phyloP scores from a whole-genome alignment of 1,140 invertebrate species.

The Asbolus verrucosus region DNA sequence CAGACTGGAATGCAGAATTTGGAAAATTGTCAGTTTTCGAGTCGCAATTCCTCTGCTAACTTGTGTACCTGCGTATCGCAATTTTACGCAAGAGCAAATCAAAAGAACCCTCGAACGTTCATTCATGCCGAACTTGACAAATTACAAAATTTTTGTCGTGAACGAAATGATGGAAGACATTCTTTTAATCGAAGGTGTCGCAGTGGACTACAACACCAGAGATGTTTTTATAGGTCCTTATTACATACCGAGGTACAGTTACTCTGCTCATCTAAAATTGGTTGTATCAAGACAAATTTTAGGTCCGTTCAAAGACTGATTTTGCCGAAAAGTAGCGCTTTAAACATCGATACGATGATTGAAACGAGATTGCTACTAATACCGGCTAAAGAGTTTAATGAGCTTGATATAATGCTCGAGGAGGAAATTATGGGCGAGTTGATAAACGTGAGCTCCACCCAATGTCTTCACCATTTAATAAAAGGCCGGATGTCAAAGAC shows the following conservation, averaged over 20 bases:
- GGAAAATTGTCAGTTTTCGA: slow-evolving; percentile 52
- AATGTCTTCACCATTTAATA: no score
- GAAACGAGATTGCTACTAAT: slow-evolving; percentile 34
- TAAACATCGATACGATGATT: neutral
- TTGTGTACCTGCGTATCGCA: slow-evolving; percentile 47
- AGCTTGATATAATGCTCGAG: slow-evolving; percentile 28
- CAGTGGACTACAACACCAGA: slow-evolving; percentile 44
- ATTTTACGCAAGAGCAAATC: slow-evolving; percentile 55
- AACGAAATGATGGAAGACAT: slow-evolving; percentile 50
- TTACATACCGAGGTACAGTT: slow-evolving; percentile 49
- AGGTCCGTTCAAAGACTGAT: slow-evolving; percentile 30
- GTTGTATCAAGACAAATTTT: neutral
- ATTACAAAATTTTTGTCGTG: slow-evolving; percentile 36
- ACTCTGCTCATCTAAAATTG: no score
- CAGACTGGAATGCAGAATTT: slow-evolving; percentile 50
- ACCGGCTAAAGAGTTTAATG: slow-evolving; percentile 17
- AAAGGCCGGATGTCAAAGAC: no score
- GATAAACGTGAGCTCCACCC: neutral
- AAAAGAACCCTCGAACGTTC: slow-evolving; percentile 52
- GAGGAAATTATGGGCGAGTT: neutral
- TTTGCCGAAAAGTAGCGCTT: neutral
- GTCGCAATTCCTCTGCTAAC: slow-evolving; percentile 49
- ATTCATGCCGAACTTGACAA: slow-evolving; percentile 50
- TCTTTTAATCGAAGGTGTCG: slow-evolving; percentile 50
- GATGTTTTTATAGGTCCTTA: slow-evolving; percentile 46